Base-by-base conservation (phyloP, 2,888 invertebrate species). In the Drosophila paramelanica region DNA sequence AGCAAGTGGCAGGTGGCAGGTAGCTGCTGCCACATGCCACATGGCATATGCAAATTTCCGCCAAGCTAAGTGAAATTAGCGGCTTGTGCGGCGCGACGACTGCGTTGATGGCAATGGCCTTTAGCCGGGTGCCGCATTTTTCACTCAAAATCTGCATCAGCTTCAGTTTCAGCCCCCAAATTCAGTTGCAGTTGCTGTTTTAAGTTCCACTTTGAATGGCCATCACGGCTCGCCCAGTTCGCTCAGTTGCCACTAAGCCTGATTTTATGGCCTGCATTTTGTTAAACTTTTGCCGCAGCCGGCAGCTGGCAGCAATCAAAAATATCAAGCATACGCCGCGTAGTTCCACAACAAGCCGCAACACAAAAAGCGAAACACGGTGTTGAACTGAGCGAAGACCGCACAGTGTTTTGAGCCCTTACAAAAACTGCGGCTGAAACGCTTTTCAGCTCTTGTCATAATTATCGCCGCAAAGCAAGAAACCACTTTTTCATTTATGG, bases 31-130 rank as follows among this genome's bases (percentile, higher is more conserved):
- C 27, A 27, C 27, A 27, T 31, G 31, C 31, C 31, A 31, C 7
- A 39, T 55, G 41, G 52, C 57, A 61, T 60, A 74, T 74, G 66
- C 47, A 68, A 70, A 71, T 77, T 62, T 50, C 33, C 47, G 50
- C 17, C 51, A 47, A 64, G 71, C 56, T 74, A 67, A 70, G 74
- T 70, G 70, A 79, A 79, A 67, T 73, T 68, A 73, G 76, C 73
- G 66, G 70, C 76, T 69, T 55, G 51, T 60, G 73, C 36, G 64
- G 62, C 43, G 39, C 58, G 20, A 11, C 27, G 47, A 52, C 27
- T 43, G 56, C 50, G 47, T 52, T 42, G 46, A 64, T 60, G 56
- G 62, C 52, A 62, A 47, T 58, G 57, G 39, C 58, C 53, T 64
- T 43, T 43, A 52, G 39, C 23, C 42, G 42, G 56, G 59, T 52